phyloP scores from a whole-genome alignment of 2,888 invertebrate species.

The Hydroisotoma schaefferi region DNA sequence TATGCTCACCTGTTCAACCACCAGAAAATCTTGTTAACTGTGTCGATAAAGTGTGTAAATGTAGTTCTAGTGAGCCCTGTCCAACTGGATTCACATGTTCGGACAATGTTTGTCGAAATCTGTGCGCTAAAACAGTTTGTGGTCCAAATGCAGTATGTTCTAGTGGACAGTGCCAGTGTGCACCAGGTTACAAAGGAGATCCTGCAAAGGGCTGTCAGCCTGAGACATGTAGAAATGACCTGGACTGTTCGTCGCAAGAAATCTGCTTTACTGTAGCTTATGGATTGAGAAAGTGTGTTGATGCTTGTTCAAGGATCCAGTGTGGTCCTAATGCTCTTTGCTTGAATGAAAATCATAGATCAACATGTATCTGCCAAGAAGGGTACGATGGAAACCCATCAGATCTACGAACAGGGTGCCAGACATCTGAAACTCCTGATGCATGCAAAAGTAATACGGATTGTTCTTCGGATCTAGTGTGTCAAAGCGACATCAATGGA shows the following conservation, averaged over 20 bases:
- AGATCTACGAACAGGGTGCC: conserved; percentile 74
- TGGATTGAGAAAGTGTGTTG: conserved; percentile 75
- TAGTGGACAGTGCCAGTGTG: conserved; percentile 70
- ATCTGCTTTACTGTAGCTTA: conserved; percentile 83
- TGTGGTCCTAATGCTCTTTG: conserved; percentile 88
- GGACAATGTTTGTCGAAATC: conserved; percentile 68
- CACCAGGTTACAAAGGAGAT: conserved; percentile 67
- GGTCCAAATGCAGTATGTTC: conserved; percentile 78
- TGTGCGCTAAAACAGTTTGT: conserved; percentile 71
- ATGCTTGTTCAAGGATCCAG: conserved; percentile 80
- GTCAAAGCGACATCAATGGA: conserved; percentile 63
- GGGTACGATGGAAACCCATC: conserved; percentile 71
- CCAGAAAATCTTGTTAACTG: conserved; percentile 43
- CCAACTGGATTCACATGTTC: conserved; percentile 62
- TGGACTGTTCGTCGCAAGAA: conserved; percentile 75
- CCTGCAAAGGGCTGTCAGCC: conserved; percentile 74
- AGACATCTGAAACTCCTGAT: conserved; percentile 59
- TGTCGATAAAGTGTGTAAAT: conserved; percentile 39
- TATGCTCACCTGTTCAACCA: conserved; percentile 56
- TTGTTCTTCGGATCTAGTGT: conserved; percentile 68
- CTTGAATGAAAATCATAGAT: conserved; percentile 75
- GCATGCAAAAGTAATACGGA: conserved; percentile 68
- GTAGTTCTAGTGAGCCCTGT: conserved; percentile 31
- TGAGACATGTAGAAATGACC: conserved; percentile 73
- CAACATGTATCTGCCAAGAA: conserved; percentile 79